Conservation (phyloP, 2,888 invertebrate species). For the Phaonia tiefii region DNA sequence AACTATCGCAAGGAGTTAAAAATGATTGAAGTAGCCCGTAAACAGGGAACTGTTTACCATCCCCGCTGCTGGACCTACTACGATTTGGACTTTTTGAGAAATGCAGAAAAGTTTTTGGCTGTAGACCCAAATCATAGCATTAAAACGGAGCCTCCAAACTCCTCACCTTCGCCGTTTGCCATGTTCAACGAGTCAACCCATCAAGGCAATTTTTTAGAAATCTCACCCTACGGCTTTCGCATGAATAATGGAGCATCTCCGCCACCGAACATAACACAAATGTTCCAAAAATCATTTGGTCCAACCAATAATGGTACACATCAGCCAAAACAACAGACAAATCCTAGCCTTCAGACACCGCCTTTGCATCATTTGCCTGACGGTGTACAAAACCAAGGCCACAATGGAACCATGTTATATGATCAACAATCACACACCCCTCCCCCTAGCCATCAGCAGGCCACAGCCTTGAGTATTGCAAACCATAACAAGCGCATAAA, state of each 20-base stretch:
- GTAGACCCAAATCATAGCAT: conserved; percentile 71
- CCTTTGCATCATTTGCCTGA: conserved; percentile 33
- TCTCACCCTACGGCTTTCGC: conserved; percentile 66
- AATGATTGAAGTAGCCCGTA: conserved; percentile 76
- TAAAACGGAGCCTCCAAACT: conserved; percentile 56
- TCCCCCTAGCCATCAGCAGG: conserved; percentile 12
- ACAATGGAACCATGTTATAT: neutral
- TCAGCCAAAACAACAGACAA: conserved; percentile 70
- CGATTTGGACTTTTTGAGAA: conserved; percentile 76
- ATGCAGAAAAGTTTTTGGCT: conserved; percentile 76
- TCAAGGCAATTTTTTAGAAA: conserved; percentile 72
- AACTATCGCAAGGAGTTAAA: conserved; percentile 79
- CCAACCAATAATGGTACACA: conserved; percentile 61
- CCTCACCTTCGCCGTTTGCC: conserved; percentile 69
- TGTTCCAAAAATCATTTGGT: conserved; percentile 78
- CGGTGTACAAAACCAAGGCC: conserved; percentile 36
- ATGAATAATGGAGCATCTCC: conserved; percentile 58
- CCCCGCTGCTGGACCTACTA: conserved; percentile 78
- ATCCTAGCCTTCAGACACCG: conserved; percentile 29
- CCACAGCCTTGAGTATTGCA: neutral
- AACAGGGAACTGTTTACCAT: conserved; percentile 74
- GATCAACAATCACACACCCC: conserved; percentile 48
- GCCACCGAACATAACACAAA: conserved; percentile 75
- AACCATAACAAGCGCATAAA: conserved; percentile 45
- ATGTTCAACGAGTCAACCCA: conserved; percentile 73